Base-by-base conservation (phyloP, 2,113 vertebrate species). In the Phylloscopus whistleri region DNA sequence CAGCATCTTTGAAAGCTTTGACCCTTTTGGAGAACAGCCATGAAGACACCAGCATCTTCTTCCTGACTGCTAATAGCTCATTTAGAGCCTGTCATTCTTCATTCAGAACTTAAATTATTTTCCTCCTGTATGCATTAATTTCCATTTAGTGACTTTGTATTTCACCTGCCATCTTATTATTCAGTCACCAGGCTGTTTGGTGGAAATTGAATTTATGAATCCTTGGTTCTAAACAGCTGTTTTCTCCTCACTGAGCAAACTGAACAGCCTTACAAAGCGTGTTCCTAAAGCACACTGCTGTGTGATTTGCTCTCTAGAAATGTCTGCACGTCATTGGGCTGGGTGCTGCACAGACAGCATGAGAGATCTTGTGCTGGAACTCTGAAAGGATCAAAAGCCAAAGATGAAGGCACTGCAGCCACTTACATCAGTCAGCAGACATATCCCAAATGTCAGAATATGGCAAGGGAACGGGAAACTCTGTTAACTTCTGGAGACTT, bases 101-200 rank as follows among this genome's bases (percentile, higher is more conserved):
- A 86, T 93, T 73, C 27, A 56, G 87, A 87, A 77, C 81, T 91
- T 39, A 76, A 79, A 73, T 84, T 60, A 24, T 93, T 95, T 90
- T 69, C 11, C 53, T 16, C 27, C 27, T 55, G 16, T 64, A 76
- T 84, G 76, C 80, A 93, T 91, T 89, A 51, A 86, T 96, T 91
- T 94, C 63, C 87, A 94, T 93, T 70, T 91, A 89, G 79, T 91
- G 90, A 80, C 90, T 93, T 91, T 64, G 33, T 76, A 39, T 91
- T 79, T 94, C 72, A 86, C 68, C 67, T 95, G 84, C 72, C 27
- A 33, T 79, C 30, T 84, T 89, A 64, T 48, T 90, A 39, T 39
- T 74, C 56, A 64, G 67, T 64, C 58, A 64, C 35, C 33, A 68
- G 76, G 39, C 76, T 64, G 23, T 91, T 80, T 28, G 39, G 60